Evolutionary conservation across 2,888 invertebrate species (phyloP).

Genomic region (Luffia ferchaultella): DNA sequence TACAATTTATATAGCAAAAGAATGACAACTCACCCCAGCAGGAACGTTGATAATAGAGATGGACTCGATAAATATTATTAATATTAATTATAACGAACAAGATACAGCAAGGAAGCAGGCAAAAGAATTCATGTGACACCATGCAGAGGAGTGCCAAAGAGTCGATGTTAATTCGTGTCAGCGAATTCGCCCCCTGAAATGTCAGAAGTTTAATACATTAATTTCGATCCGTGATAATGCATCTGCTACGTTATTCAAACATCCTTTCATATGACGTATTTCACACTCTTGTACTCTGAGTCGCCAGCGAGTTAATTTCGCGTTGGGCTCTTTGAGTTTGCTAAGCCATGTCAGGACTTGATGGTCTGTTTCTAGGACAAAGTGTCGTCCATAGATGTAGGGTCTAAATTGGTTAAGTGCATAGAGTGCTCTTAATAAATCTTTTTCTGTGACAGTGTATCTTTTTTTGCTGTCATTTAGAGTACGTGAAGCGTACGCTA

Average conservation of each 20-base stretch:
- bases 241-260: not conserved
- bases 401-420: not conserved
- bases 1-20: too few species aligned
- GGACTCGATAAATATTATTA: too few species aligned
- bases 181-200: too few species aligned
- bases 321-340: conserved; percentile 3
- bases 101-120: too few species aligned
- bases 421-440: not conserved
- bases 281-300: conserved; percentile 3
- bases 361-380: conserved; percentile 2
- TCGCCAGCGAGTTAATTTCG: not conserved
- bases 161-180: too few species aligned
- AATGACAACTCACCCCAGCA: too few species aligned
- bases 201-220: not conserved
- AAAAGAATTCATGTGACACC: too few species aligned
- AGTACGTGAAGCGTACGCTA: not conserved
- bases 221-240: not conserved
- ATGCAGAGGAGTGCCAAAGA: too few species aligned
- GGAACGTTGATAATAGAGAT: too few species aligned
- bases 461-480: not conserved
- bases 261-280: not conserved
- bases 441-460: not conserved
- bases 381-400: not conserved
- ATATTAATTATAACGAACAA: too few species aligned
- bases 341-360: not conserved